These are phyloP conservation scores for Dunckerocampus dactyliophorus DNA, from an alignment of 2,113 vertebrate species.

Conservation along the genomic window DNA sequence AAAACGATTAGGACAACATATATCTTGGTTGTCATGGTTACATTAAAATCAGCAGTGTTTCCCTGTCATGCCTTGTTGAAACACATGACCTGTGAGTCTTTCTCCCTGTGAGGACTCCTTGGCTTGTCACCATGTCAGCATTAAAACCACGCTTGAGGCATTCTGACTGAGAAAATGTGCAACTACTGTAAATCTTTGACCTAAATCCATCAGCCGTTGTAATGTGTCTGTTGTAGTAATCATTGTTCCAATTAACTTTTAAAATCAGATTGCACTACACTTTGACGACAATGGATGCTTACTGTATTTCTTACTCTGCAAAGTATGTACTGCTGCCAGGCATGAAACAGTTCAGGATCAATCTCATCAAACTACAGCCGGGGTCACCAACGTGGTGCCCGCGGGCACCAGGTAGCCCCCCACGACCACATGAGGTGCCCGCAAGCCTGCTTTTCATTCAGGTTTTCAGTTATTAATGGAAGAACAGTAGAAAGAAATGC, in stretches of 20 bases:
- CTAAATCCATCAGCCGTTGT: constrained; percentile 3
- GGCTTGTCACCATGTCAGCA: constrained; percentile 6
- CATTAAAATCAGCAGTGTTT: constrained; percentile 1
- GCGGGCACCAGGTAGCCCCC: too few species aligned
- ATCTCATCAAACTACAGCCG: constrained; percentile 55
- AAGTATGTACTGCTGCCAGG: constrained; percentile 26
- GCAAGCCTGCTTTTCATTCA: too few species aligned
- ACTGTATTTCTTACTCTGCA: constrained; percentile 29
- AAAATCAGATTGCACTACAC: constrained; percentile 2
- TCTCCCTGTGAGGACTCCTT: constrained; percentile 1
- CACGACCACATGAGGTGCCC: too few species aligned
- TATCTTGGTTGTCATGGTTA: not conserved
- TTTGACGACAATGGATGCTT: constrained; percentile 5
- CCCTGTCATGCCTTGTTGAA: constrained; percentile 2
- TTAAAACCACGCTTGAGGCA: constrained; percentile 13
- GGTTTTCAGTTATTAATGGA: too few species aligned
- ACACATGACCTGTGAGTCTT: not conserved
- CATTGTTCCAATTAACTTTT: constrained; percentile 15
- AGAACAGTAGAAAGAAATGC: too few species aligned
- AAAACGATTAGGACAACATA: too few species aligned
- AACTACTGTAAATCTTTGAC: constrained; percentile 9
- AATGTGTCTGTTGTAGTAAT: constrained; percentile 12
- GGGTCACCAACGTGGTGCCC: too few species aligned
- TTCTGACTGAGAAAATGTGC: constrained; percentile 8
- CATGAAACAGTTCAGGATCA: constrained; percentile 31